Conservation (phyloP, 2,113 vertebrate species). For the Leptocoma aspasia region DNA sequence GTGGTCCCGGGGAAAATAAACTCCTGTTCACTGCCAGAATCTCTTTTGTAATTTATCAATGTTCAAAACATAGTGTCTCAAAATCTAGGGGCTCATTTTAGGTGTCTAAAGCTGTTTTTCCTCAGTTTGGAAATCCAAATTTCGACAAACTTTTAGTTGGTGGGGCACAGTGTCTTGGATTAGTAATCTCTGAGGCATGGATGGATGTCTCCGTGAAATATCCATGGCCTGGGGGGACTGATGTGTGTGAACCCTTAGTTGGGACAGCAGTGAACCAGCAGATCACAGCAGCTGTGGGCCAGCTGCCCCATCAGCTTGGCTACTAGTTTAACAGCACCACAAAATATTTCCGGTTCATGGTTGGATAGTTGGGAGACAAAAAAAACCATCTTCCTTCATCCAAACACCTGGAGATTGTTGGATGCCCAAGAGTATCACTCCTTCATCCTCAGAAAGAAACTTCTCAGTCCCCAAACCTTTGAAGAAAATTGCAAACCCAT, state of each 20-base stretch:
- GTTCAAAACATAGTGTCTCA: background rate
- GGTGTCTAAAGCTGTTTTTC: background rate
- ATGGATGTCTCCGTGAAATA: background rate
- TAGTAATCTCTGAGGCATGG: background rate
- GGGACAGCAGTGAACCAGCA: background rate
- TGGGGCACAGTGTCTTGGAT: background rate
- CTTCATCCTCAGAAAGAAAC: background rate
- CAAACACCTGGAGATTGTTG: background rate
- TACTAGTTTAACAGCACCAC: background rate
- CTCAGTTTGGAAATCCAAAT: background rate
- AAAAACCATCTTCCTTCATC: background rate
- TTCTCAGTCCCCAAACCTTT: background rate
- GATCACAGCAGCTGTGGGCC: background rate
- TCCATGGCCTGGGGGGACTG: no score
- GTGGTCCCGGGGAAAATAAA: background rate
- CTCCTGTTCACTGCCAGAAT: background rate
- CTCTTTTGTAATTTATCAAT: background rate
- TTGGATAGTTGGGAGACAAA: fast-evolving
- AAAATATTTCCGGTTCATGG: background rate
- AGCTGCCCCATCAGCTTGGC: background rate
- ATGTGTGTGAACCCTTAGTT: fast-evolving
- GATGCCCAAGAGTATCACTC: background rate
- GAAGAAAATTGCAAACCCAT: background rate
- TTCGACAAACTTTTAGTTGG: background rate
- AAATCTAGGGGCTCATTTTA: background rate